These are phyloP conservation scores for Hycleus phaleratus DNA, from an alignment of 1,140 invertebrate genomes.

Conservation along the genomic window DNA sequence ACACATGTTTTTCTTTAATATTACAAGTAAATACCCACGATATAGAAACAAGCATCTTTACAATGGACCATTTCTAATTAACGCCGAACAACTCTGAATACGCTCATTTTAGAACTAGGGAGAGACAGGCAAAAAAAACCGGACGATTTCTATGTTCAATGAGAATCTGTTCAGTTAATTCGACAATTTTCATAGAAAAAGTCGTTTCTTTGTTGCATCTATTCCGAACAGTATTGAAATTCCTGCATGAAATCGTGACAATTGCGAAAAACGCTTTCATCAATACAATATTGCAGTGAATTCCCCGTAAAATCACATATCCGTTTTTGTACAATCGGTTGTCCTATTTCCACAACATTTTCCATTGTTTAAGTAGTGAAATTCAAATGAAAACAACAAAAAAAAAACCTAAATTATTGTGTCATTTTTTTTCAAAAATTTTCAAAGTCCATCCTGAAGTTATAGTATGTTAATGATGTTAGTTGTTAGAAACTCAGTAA, in stretches of 20 bases:
- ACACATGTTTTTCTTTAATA: conserved; percentile 13
- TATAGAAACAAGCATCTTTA: no score
- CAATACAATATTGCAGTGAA: neutral
- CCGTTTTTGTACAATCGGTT: neutral
- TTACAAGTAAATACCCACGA: neutral
- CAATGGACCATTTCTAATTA: neutral
- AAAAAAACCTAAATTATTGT: no score
- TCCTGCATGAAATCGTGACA: neutral
- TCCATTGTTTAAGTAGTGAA: no score
- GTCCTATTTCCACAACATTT: neutral
- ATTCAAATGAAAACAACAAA: no score
- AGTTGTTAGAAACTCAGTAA: no score
- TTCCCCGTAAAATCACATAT: neutral
- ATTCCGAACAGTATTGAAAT: neutral
- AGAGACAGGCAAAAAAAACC: neutral
- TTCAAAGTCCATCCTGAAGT: no score
- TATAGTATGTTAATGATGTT: no score
- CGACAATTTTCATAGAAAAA: neutral
- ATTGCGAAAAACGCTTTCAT: neutral
- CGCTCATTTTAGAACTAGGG: neutral
- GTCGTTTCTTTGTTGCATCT: neutral
- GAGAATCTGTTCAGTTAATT: neutral
- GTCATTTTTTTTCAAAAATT: no score
- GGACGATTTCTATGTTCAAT: neutral
- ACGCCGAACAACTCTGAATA: neutral